Conservation (phyloP, 92 coral and sea anemone species). For the Porites evermanni region DNA sequence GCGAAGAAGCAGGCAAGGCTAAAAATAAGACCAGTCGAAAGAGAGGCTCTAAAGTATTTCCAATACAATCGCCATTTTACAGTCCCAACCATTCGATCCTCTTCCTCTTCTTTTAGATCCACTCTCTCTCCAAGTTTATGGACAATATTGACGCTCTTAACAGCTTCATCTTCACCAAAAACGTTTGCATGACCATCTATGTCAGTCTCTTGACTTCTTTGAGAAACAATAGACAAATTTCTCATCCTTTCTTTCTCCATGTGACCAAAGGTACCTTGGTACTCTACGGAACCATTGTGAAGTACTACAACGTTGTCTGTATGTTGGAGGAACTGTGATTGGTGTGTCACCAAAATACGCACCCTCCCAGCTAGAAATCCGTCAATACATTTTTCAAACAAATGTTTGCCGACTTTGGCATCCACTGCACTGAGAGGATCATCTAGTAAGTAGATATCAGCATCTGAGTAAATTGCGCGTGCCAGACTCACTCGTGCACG, state of each 20-base stretch:
- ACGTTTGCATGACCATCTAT: neutral
- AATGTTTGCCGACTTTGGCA: constrained; percentile 43
- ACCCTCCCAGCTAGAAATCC: constrained; percentile 15
- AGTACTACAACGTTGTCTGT: constrained; percentile 20
- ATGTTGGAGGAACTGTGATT: constrained; percentile 20
- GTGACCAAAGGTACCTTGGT: neutral
- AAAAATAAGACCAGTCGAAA: neutral
- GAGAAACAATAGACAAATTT: neutral
- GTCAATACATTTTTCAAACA: constrained; percentile 43
- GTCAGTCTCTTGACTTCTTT: neutral
- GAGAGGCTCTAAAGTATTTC: constrained; percentile 28
- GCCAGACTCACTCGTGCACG: constrained; percentile 51
- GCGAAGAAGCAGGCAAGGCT: constrained; percentile 12
- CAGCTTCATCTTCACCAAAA: neutral
- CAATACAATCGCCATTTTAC: constrained; percentile 27
- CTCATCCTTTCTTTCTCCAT: neutral
- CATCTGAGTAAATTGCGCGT: constrained; percentile 44
- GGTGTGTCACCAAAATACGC: constrained; percentile 46
- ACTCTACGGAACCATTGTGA: constrained; percentile 15
- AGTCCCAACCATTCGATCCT: constrained; percentile 30
- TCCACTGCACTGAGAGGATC: constrained; percentile 61
- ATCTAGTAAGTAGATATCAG: constrained; percentile 47
- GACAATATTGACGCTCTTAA: neutral
- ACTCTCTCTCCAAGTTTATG: neutral
- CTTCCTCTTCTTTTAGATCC: constrained; percentile 20